Evolutionary conservation across 2,797 vertebrate species (phyloP), one percentile per base, ranked within the genome.

Genomic region (Pseudopleuronectes americanus): DNA sequence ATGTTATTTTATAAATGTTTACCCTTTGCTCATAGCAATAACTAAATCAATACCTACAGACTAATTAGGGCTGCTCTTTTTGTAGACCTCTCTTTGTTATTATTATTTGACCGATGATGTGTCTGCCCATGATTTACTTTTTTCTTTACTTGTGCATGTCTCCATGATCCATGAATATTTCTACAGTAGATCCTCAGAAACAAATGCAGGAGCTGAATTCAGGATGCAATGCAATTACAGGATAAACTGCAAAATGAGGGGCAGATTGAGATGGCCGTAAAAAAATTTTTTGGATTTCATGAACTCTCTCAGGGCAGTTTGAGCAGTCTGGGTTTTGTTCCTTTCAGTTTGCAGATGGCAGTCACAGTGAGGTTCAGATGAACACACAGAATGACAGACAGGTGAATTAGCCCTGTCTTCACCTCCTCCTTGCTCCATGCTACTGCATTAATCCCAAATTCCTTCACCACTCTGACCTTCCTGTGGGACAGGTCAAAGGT

Each of bases 401-500:
- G 38, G 28, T 66, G 31, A 55, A 21, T 22, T 14, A 12, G 26
- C 47, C 43, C 43, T 14, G 9, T 64, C 60, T 55, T 53, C 48
- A 53, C 33, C 57, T 57, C 33, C 63, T 66, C 14, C 71, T 28
- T 4, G 6, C 64, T 57, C 28, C 38, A 59, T 4, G 1, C 47
- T 1, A 26, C 12, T 62, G n/a, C 57, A 24, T 57, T 71, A 71
- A 16, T 82, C 69, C 64, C 54, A 38, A 68, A 71, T 67, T 76
- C 56, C 71, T 69, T 21, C 48, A 63, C 19, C 54, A 12, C 1
- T 53, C 28, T 59, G 60, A 77, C 70, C 68, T 4, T 6, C 43
- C 63, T 61, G 2, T 13, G 26, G 52, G n/a, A 60, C 8, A 19
- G 57, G 51, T 81, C 70, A 74, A 56, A 76, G 74, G 68, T 74